Evolutionary conservation across 2,797 vertebrate species (phyloP).

Genomic region (Sarcoramphus papa): DNA sequence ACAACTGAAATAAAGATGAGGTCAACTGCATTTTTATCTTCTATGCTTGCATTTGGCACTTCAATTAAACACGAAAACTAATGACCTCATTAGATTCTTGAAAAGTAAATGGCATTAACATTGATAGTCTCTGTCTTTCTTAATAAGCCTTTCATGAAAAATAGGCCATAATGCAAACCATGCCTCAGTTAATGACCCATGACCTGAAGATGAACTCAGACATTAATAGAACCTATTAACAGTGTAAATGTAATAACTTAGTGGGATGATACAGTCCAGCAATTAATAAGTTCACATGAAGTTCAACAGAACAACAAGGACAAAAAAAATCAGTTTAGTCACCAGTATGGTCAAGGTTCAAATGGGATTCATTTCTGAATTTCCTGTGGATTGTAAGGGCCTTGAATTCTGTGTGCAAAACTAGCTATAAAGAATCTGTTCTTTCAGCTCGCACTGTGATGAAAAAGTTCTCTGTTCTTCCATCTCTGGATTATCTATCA

Average conservation of each 20-base stretch:
- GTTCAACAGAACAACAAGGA: constrained; percentile 31
- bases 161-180: constrained; percentile 56
- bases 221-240: constrained; percentile 66
- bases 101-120: constrained; percentile 57
- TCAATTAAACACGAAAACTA: constrained; percentile 58
- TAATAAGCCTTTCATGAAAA: constrained; percentile 67
- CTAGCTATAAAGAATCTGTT: not conserved
- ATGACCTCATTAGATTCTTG: constrained; percentile 64
- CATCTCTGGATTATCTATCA: not conserved
- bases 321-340: not conserved
- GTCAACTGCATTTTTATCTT: constrained; percentile 51
- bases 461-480: not conserved
- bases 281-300: constrained; percentile 66
- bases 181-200: constrained; percentile 49
- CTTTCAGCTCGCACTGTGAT: not conserved
- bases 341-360: constrained; percentile 22
- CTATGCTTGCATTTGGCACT: constrained; percentile 25
- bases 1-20: constrained; percentile 9
- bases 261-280: constrained; percentile 26
- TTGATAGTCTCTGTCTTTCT: constrained; percentile 51
- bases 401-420: not conserved
- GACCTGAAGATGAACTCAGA: constrained; percentile 59
- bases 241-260: constrained; percentile 60
- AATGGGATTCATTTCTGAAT: not conserved
- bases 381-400: not conserved